Evolutionary conservation across 2,113 vertebrate genomes (phyloP), one percentile per base, ranked within the genome.

Genomic region (Gasterosteus aculeatus): DNA sequence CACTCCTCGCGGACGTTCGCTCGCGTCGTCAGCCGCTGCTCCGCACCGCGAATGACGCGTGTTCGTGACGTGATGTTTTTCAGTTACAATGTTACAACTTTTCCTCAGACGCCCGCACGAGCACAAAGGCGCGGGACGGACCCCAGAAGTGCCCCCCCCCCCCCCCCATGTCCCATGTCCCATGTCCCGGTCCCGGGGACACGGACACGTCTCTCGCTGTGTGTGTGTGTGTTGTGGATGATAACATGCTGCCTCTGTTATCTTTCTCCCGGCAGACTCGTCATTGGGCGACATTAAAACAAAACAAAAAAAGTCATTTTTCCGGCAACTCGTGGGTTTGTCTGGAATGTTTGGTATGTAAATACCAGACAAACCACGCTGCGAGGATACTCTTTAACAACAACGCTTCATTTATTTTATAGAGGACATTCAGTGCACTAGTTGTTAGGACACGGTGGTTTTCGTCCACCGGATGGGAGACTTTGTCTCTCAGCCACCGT

Each of bases 231-330:
- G 86, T 59, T 72, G 77, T 69, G 78, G 83, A 65, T 85, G 88
- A 84, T 85, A 88, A 72, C 84, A 57, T 63, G 82, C 82, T 78
- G 72, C 47, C 53, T 15, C 69, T 72, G 84, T 86, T 84, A 76
- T 78, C 63, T 49, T 65, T 60, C 60, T 60, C 56, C 73, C 10
- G 19, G 19, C 60, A 2, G 10, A 51, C 65, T 53, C 74, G 57
- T 47, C 19, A 46, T 26, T n/a, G 35, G 67, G 29, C 10, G 41
- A 39, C 44, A 12, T 42, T 42, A 11, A 42, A 44, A 44, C 14
- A 14, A 44, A 42, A 42, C 61, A 68, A 31, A 49, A 41, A 2
- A 44, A 15, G 19, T 54, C 38, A 47, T 38, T 76, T 79, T 75
- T 72, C 77, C 85, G 72, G 75, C 33, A 10, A 54, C 82, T 77